These are phyloP conservation scores for Acestrorhynchus altus DNA, from an alignment of 2,797 vertebrate species.

Conservation along the genomic window DNA sequence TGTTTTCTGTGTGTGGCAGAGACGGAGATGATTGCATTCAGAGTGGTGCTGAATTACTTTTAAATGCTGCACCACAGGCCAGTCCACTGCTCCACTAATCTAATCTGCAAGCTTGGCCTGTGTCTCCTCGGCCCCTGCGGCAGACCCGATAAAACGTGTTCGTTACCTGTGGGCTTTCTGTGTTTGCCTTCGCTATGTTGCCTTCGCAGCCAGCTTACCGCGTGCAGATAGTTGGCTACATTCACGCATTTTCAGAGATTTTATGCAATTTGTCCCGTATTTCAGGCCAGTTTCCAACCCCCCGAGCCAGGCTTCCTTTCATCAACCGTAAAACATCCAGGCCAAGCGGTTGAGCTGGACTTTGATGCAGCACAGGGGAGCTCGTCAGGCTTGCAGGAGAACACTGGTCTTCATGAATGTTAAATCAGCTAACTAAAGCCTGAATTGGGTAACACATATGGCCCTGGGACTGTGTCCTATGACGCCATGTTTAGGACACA, in stretches of 20 bases:
- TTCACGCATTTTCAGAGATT: not conserved
- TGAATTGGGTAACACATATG: too few species aligned
- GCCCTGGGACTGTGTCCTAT: too few species aligned
- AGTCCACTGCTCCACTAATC: not conserved
- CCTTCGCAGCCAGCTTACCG: not conserved
- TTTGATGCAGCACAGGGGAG: too few species aligned
- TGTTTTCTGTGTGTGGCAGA: conserved; percentile 30
- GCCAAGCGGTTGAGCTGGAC: too few species aligned
- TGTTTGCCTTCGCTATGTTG: not conserved
- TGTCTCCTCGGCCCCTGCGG: not conserved
- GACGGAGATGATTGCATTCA: conserved; percentile 43
- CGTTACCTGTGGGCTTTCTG: not conserved
- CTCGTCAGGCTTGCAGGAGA: too few species aligned
- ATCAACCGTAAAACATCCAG: too few species aligned
- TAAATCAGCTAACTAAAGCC: too few species aligned
- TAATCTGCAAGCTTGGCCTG: not conserved
- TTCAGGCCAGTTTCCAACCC: too few species aligned
- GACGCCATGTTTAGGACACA: too few species aligned
- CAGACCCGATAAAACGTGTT: not conserved
- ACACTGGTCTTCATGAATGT: too few species aligned
- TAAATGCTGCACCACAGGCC: not conserved
- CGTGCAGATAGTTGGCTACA: not conserved
- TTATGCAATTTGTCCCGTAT: too few species aligned
- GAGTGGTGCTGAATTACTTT: conserved; percentile 25
- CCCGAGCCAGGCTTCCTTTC: too few species aligned